These are phyloP conservation scores for Mnemiopsis leidyi DNA, from an alignment of 37 sponge, comb jelly and placozoan genomes.

Conservation along the genomic window DNA sequence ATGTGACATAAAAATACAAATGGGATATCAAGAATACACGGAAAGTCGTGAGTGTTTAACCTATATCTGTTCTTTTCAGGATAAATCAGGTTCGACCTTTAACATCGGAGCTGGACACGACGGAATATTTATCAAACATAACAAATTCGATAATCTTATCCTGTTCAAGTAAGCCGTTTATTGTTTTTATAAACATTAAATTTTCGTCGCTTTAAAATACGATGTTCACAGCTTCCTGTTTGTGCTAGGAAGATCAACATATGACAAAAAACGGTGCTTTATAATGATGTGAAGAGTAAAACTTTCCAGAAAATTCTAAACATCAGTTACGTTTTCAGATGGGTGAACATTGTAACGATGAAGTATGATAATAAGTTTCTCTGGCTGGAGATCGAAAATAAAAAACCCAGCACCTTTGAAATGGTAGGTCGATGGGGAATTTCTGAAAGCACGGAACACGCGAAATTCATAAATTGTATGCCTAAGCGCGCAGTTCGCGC, in stretches of 20 bases:
- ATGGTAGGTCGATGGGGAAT: background rate
- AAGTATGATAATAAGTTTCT: background rate
- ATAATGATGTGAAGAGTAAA: too few relatives aligned
- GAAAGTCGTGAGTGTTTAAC: too few relatives aligned
- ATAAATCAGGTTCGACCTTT: background rate
- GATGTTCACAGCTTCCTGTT: too few relatives aligned
- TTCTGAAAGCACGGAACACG: background rate
- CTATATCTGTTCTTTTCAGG: too few relatives aligned
- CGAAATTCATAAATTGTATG: background rate
- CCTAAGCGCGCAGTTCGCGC: background rate
- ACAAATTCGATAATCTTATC: constrained; percentile 2
- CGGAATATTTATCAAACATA: background rate
- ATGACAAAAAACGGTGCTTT: too few relatives aligned
- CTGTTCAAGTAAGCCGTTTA: background rate
- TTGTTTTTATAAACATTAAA: too few relatives aligned
- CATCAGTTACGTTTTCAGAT: background rate
- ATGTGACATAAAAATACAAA: too few relatives aligned
- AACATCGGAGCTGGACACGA: constrained; percentile 20
- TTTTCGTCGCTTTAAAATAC: too few relatives aligned
- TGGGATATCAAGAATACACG: too few relatives aligned
- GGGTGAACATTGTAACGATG: constrained; percentile 4
- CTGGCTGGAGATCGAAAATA: background rate
- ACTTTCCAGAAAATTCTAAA: too few relatives aligned
- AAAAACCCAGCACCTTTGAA: constrained; percentile 17
- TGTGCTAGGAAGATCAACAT: too few relatives aligned